Base-by-base conservation (phyloP, 2,888 invertebrate genomes). In the Ischnus inquisitorius region DNA sequence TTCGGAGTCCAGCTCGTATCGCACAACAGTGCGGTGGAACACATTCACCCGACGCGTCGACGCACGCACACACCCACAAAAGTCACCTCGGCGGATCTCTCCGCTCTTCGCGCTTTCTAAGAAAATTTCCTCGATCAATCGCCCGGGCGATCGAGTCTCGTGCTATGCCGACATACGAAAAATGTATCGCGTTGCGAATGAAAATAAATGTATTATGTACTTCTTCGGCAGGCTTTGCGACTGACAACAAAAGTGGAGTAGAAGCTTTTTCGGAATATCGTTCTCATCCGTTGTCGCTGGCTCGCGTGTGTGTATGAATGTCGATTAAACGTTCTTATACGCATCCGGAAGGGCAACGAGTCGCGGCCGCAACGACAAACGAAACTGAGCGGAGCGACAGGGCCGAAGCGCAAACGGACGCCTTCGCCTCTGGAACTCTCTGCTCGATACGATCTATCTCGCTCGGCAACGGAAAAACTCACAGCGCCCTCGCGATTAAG, bases 51-150 rank as follows among this genome's bases (percentile, higher is more conserved):
- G 69, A 46, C 81, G 71, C 68, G 41, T 25, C 43, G 10, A 34
- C 14, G 19, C 41, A 34, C 28, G 46, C 8, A n/a, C 28, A 16
- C 41, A 34, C 28, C 28, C 8, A n/a, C 28, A 16, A 22, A 12
- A 43, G 39, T 34, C 43, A 46, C 77, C 69, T 65, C 82, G 25
- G 65, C 65, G 62, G 25, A 65, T 77, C 78, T 77, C 62, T 41
- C 62, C 76, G 64, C 81, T 79, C 74, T 84, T 84, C 77, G 84
- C 84, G 84, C 84, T 84, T 84, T 84, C 84, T 84, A 84, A 81
- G 81, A 84, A 60, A 60, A 28, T 79, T 71, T 19, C 48, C 64
- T 34, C 64, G 74, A 3, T 64, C 19, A 48, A 74, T 64, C 78
- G 75, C 71, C 65, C 81, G 81, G 78, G 69, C 75, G 81, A 84